Evolutionary conservation across 1,140 invertebrate genomes (phyloP).

Genomic region (Magallana gigas): DNA sequence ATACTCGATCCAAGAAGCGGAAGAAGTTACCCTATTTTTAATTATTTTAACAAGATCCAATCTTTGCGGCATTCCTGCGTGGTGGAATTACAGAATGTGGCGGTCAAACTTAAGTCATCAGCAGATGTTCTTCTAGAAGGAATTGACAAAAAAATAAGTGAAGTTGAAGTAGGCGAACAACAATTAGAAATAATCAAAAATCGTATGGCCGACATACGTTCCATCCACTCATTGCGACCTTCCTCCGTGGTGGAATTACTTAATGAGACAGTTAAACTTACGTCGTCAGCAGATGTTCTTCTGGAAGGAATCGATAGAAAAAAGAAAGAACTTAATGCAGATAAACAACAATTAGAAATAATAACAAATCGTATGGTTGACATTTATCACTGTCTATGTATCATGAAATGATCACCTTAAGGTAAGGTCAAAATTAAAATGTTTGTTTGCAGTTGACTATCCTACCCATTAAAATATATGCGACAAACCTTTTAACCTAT

Average conservation of each 20-base stretch:
- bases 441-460: neutral
- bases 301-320: neutral
- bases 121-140: neutral
- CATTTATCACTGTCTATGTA: neutral
- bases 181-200: slow-evolving; percentile 10
- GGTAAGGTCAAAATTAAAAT: neutral
- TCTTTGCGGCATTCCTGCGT: neutral
- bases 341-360: neutral
- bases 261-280: neutral
- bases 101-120: neutral
- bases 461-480: neutral
- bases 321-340: neutral
- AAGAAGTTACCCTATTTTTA: slow-evolving; percentile 11
- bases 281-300: neutral
- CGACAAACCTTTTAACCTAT: neutral
- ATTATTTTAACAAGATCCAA: slow-evolving; percentile 6
- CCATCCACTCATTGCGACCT: too few species aligned
- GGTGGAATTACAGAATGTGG: neutral
- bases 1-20: neutral
- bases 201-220: neutral
- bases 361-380: neutral
- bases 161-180: neutral
- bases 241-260: too few species aligned
- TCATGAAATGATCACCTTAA: neutral
- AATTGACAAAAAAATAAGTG: neutral